These are phyloP conservation scores for Nilaparvata lugens DNA, from an alignment of 1,140 invertebrate species.

Conservation along the genomic window DNA sequence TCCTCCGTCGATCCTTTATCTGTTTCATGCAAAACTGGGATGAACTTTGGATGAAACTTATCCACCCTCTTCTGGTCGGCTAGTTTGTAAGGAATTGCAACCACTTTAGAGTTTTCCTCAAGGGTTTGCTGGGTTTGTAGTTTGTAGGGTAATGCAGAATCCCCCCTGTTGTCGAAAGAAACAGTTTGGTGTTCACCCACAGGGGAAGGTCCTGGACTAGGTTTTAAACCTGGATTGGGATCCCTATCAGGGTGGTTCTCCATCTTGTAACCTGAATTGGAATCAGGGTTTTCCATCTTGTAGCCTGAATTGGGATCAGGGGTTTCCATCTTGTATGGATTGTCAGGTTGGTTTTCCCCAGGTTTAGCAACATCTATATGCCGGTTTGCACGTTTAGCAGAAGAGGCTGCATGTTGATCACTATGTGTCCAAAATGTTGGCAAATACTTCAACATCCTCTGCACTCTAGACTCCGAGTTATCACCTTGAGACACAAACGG, in stretches of 20 bases:
- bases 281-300: not conserved
- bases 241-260: not conserved
- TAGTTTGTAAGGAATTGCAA: not conserved
- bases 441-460: constrained; percentile 15
- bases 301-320: not conserved
- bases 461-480: constrained; percentile 7
- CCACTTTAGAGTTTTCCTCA: not conserved
- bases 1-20: not conserved
- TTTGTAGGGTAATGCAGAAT: too few relatives aligned
- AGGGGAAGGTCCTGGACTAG: too few relatives aligned
- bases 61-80: not conserved
- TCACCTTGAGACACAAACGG: constrained; percentile 20
- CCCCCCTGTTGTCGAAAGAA: too few relatives aligned
- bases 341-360: too few relatives aligned
- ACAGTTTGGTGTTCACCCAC: too few relatives aligned
- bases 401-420: not conserved
- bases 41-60: constrained; percentile 10
- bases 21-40: not conserved
- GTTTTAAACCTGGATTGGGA: not conserved
- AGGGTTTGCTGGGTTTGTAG: not conserved
- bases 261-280: not conserved
- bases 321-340: not conserved
- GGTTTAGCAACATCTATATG: not conserved
- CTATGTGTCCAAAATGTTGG: constrained; percentile 8
- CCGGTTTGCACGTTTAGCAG: not conserved